Evolutionary conservation across 1,140 invertebrate genomes (phyloP), one percentile per base, ranked within the genome.

Genomic region (Dendroctonus ponderosae): DNA sequence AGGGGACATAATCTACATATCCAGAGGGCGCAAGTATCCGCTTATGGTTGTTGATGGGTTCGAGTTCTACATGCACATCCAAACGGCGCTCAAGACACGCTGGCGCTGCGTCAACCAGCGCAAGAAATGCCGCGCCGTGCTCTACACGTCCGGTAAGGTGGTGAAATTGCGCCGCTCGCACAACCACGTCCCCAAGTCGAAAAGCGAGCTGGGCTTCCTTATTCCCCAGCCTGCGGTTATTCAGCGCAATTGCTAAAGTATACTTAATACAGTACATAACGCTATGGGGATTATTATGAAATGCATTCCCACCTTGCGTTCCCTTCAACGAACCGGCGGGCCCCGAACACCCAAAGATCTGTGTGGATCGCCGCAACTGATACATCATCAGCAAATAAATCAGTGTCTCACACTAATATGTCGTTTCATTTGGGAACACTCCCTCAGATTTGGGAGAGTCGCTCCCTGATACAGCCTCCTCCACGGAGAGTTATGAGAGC

Each of bases 91-190:
- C n/a, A 60, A 62, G 62, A 69, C 70, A 15, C 65, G 72, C 60
- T 73, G 72, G 72, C 53, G 72, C 6, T 73, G 72, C 59, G 65
- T 39, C 9, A 26, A 66, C 39, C 67, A 71, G 39, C 56, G 37
- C 42, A 64, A 66, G 48, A 72, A 66, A 58, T 73, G 72, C 51
- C 70, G 62, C 43, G 66, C 69, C 5, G 46, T 43, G 8, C 15
- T 72, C 7, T 69, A 69, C 42, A 72, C 70, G 3, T 64, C 53
- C 38, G 72, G 70, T 39, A 69, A 69, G 39, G 38, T 42, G 3
- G 66, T 73, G 6, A 51, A 53, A 40, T 61, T 70, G 6, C 62
- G 56, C 11, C 49, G 70, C 60, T n/a, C 39, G 5, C 72, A 73
- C 52, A 73, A 73, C 48, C 72, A 73, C 56, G 49, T 42, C 7